These are phyloP conservation scores for Chironomus tepperi DNA, from an alignment of 1,140 invertebrate genomes.

Conservation along the genomic window DNA sequence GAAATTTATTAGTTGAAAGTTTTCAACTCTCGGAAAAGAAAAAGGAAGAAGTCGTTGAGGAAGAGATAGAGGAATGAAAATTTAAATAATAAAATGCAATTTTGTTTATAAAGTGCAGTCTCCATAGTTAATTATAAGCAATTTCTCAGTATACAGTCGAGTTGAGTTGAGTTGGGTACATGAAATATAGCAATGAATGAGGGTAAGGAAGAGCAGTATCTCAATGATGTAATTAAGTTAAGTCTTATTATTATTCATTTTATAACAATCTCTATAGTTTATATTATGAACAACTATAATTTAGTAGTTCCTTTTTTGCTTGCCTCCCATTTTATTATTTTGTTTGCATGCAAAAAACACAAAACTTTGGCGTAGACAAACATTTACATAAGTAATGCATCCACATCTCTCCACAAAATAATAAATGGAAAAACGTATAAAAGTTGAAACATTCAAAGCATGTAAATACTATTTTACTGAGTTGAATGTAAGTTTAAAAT, in stretches of 20 bases:
- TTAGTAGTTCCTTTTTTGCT: not conserved
- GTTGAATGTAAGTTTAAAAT: not conserved
- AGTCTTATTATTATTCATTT: not conserved
- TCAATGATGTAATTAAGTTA: constrained; percentile 2
- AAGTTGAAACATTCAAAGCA: not conserved
- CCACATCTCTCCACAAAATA: constrained; percentile 25
- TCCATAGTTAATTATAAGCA: not conserved
- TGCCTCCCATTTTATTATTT: not conserved
- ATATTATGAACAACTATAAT: not conserved
- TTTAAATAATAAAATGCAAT: constrained; percentile 15
- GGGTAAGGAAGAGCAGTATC: not conserved
- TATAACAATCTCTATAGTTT: constrained; percentile 7
- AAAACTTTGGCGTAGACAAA: constrained; percentile 7
- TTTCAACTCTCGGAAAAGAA: not conserved
- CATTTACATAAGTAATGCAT: constrained; percentile 10
- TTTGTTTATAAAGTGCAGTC: not conserved
- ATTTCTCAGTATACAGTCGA: constrained; percentile 7
- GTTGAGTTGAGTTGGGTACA: not conserved
- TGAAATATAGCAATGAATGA: not conserved
- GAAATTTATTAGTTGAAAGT: constrained; percentile 2
- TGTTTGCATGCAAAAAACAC: not conserved
- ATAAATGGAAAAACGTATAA: not conserved
- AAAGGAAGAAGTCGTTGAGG: not conserved
- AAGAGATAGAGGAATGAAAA: not conserved
- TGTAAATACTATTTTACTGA: not conserved